phyloP scores from a whole-genome alignment of 1,140 invertebrate genomes.

The Nymphalis io region DNA sequence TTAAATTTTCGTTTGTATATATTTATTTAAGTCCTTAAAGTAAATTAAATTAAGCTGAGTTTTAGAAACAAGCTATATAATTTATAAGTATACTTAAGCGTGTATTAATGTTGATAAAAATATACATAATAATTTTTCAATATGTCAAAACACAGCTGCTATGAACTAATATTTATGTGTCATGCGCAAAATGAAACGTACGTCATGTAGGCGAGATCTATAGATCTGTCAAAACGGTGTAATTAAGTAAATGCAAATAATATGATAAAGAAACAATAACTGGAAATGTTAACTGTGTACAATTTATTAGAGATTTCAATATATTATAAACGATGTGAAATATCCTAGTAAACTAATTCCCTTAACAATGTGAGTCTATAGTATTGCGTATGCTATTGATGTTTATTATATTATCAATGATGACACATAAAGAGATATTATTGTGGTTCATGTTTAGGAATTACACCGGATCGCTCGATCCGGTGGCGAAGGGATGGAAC shows the following conservation, averaged over 20 bases:
- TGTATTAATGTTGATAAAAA: too few species aligned
- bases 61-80: too few species aligned
- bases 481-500: slow-evolving; percentile 81
- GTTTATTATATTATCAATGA: slow-evolving; percentile 34
- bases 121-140: neutral
- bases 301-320: slow-evolving; percentile 34
- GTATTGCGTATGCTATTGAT: slow-evolving; percentile 40
- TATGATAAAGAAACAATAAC: slow-evolving; percentile 58
- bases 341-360: slow-evolving; percentile 43
- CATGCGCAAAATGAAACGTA: slow-evolving; percentile 19
- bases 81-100: too few species aligned
- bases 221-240: slow-evolving; percentile 32
- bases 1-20: too few species aligned
- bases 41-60: too few species aligned
- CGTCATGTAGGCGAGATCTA: slow-evolving; percentile 17
- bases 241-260: slow-evolving; percentile 54
- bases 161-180: neutral
- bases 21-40: too few species aligned
- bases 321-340: slow-evolving; percentile 61
- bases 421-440: slow-evolving; percentile 54
- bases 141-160: neutral
- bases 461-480: slow-evolving; percentile 66
- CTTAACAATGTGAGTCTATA: slow-evolving; percentile 56
- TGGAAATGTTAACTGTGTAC: slow-evolving; percentile 52
- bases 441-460: slow-evolving; percentile 63